These are phyloP conservation scores for Linnaemya tessellans DNA, from an alignment of 2,888 invertebrate species.

Conservation along the genomic window DNA sequence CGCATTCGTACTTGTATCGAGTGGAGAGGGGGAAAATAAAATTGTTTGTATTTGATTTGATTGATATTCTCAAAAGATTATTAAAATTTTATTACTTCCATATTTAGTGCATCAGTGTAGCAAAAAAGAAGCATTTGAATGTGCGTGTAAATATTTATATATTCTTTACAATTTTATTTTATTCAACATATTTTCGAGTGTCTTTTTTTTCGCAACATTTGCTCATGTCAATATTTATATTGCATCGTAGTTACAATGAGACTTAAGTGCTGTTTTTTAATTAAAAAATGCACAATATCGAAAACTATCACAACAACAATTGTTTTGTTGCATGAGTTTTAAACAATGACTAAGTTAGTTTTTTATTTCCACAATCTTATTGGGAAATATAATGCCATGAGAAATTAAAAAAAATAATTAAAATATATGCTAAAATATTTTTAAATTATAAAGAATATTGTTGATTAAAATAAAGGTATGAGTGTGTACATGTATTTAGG, in stretches of 20 bases:
- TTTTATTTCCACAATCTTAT: slow-evolving; percentile 26
- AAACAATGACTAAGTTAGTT: slow-evolving; percentile 1
- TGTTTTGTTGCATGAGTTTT: slow-evolving; percentile 22
- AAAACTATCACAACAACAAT: slow-evolving; percentile 13
- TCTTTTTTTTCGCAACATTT: background rate
- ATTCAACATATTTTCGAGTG: background rate
- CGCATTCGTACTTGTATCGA: slow-evolving; percentile 4
- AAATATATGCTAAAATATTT: background rate
- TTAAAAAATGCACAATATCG: slow-evolving; percentile 24
- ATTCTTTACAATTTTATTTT: background rate
- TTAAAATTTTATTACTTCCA: slow-evolving; percentile 71
- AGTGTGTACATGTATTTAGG: too few relatives aligned
- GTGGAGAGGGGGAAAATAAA: slow-evolving; percentile 12
- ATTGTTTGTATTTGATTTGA: slow-evolving; percentile 63
- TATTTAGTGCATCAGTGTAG: slow-evolving; percentile 35
- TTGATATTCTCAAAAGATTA: slow-evolving; percentile 72
- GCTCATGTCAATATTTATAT: background rate
- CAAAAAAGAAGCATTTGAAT: background rate
- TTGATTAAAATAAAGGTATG: background rate
- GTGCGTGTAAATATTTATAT: slow-evolving; percentile 24
- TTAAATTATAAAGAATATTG: slow-evolving; percentile 17
- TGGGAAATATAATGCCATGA: slow-evolving; percentile 30
- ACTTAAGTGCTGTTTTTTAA: slow-evolving; percentile 17
- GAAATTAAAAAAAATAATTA: slow-evolving; percentile 31
- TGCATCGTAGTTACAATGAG: background rate